A percentile compares a stretch with the other conserved stretches of the same genome.
These are phyloP conservation scores for Drosophila birchii DNA, from an alignment of 2,888 invertebrate species.

Conservation along the genomic window DNA sequence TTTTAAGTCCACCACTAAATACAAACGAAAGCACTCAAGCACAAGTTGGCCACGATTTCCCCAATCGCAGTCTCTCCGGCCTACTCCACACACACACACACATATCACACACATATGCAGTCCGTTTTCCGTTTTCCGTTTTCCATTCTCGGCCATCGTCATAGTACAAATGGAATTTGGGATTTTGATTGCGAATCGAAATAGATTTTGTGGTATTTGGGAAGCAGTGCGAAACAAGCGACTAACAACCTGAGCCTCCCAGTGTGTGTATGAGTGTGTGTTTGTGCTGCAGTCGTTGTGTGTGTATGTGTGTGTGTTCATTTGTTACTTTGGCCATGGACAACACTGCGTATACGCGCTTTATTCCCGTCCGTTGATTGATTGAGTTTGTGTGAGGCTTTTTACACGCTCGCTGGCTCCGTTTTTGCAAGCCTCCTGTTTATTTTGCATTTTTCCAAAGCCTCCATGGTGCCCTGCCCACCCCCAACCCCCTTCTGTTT, in stretches of 20 bases:
- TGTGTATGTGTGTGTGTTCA: slow-evolving; percentile 53
- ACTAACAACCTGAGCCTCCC: slow-evolving; percentile 22
- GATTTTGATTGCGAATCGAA: slow-evolving; percentile 83
- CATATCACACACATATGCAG: slow-evolving; percentile 4
- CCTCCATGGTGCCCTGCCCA: slow-evolving; percentile 2
- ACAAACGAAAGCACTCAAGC: slow-evolving; percentile 84
- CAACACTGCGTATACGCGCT: slow-evolving; percentile 78
- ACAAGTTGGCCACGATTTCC: slow-evolving; percentile 79
- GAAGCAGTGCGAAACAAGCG: slow-evolving; percentile 71
- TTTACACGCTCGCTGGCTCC: slow-evolving; percentile 60
- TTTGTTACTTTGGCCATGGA: slow-evolving; percentile 74
- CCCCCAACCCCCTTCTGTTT: slow-evolving; percentile 17
- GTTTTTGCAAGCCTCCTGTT: slow-evolving; percentile 56
- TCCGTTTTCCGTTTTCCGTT: not conserved
- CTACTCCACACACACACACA: slow-evolving; percentile 23
- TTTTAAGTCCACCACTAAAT: slow-evolving; percentile 84
- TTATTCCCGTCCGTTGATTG: slow-evolving; percentile 78
- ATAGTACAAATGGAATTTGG: slow-evolving; percentile 81
- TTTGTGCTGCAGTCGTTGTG: slow-evolving; percentile 19
- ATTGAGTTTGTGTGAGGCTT: slow-evolving; percentile 59
- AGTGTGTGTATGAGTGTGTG: slow-evolving; percentile 48
- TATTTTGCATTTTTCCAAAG: slow-evolving; percentile 61
- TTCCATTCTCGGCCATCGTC: slow-evolving; percentile 27
- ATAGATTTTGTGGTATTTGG: slow-evolving; percentile 82
- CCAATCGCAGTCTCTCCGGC: slow-evolving; percentile 40